These are phyloP conservation scores for Drosophila atroscutellata DNA, from an alignment of 2,888 invertebrate species.

Conservation along the genomic window DNA sequence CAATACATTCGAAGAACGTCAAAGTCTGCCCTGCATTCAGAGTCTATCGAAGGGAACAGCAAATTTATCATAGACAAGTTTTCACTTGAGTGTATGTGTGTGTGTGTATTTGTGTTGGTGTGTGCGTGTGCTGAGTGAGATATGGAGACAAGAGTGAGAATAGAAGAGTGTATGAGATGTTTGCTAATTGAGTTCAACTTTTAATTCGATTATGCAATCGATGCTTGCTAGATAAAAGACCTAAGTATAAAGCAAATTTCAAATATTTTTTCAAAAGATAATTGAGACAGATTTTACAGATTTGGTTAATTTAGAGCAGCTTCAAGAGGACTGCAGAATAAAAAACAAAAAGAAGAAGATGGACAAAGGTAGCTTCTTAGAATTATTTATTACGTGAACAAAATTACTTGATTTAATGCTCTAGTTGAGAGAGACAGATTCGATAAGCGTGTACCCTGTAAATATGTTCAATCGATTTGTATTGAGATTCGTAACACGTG, in stretches of 20 bases:
- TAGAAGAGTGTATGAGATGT: background rate
- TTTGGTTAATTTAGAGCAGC: no score
- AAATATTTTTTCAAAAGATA: background rate
- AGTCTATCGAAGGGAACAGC: background rate
- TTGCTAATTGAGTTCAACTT: slow-evolving; percentile 26
- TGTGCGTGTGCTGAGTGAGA: slow-evolving; percentile 4
- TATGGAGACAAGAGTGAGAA: slow-evolving; percentile 6
- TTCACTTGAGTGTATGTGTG: slow-evolving; percentile 13
- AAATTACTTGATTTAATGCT: no score
- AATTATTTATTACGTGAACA: no score
- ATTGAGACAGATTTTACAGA: no score
- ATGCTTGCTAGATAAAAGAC: background rate
- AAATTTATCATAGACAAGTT: slow-evolving; percentile 44
- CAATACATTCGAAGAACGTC: slow-evolving; percentile 6
- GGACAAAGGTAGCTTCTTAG: no score
- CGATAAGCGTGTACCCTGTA: no score
- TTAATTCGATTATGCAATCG: slow-evolving; percentile 1
- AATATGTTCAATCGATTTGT: no score
- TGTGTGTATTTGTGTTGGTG: background rate
- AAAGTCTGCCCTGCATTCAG: slow-evolving; percentile 22
- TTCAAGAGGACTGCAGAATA: no score
- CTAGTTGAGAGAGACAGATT: no score
- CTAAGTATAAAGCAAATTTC: background rate
- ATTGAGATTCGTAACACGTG: no score
- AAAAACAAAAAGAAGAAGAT: no score